Evolutionary conservation across 2,797 vertebrate genomes (phyloP), one percentile per base, ranked within the genome.

Genomic region (Tapera naevia): DNA sequence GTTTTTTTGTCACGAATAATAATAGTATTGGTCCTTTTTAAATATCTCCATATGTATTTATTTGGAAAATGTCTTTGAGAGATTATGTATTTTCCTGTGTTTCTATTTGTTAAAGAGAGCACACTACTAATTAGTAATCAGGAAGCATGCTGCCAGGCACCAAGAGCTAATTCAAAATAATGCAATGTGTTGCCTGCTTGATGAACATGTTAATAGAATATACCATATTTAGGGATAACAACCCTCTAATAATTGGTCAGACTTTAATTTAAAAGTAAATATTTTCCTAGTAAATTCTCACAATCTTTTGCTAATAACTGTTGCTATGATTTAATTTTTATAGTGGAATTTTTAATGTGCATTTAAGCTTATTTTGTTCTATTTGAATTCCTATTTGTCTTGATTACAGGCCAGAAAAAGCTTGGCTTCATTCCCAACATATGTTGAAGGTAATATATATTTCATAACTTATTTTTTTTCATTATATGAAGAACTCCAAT

Each of bases 371-470:
- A 69, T 56, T 86, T 93, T 95, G 48, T 93, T 95, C 85, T 95
- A 81, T 95, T 93, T 97, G 84, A 97, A 96, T 97, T 72, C 58
- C 86, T 95, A 56, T 98, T 96, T 97, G 88, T 97, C 96, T 95
- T 96, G 86, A 97, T 97, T 97, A 95, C 97, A 99, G 99, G 98
- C 98, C 95, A 98, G 98, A 94, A 99, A 98, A 98, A 99, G 98
- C 94, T 98, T 99, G 94, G 98, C 99, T 51, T 99, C 98, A 17
- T 99, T 99, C 95, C 99, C 99, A 58, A 99, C 98, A 64, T 99
- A 99, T 83, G 99, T 99, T 92, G 98, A 99, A 98, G 99, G 99
- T 99, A 98, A 99, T 98, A 58, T 58, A 75, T 75, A 67, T 75
- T 67, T 85, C 11, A 58, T 51, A 51, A 58, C 9, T 58, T 75